Percentiles rank a stretch among this genome's conserved stretches.
phyloP scores from a whole-genome alignment of 2,113 vertebrate genomes.

The Meleagris gallopavo region DNA sequence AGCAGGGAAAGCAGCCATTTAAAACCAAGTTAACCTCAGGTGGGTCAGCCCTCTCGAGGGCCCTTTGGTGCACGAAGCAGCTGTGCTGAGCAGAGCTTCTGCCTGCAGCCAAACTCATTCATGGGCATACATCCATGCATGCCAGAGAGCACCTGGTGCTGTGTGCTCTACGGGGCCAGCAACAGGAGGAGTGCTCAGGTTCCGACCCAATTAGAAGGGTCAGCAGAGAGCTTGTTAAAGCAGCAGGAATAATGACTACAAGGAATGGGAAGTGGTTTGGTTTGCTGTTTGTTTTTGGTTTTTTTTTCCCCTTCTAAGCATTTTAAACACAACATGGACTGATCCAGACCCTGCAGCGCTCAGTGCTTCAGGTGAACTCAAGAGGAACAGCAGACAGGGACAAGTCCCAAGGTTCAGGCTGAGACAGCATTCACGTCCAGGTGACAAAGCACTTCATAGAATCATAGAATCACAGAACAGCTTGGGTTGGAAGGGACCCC shows the following conservation, averaged over 20 bases:
- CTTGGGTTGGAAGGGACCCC: no score
- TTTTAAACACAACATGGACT: not conserved
- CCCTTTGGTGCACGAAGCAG: not conserved
- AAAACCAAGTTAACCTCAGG: not conserved
- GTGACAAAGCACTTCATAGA: not conserved
- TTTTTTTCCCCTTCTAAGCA: not conserved
- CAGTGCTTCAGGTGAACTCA: rapidly evolving
- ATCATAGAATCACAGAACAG: no score
- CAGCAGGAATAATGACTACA: not conserved
- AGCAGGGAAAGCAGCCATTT: not conserved
- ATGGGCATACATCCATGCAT: rapidly evolving
- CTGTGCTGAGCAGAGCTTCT: rapidly evolving
- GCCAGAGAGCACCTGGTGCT: not conserved
- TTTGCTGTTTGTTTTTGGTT: not conserved
- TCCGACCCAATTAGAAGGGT: not conserved
- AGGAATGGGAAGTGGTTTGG: rapidly evolving
- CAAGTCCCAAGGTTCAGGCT: no score
- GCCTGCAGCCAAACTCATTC: not conserved
- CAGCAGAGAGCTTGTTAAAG: not conserved
- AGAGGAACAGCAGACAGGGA: not conserved
- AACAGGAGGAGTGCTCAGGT: not conserved
- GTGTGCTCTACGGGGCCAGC: not conserved
- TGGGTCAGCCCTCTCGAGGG: not conserved
- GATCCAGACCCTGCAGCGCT: not conserved
- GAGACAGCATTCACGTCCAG: not conserved